Conservation (phyloP, 2,888 invertebrate genomes). For the Eulithis prunata region DNA sequence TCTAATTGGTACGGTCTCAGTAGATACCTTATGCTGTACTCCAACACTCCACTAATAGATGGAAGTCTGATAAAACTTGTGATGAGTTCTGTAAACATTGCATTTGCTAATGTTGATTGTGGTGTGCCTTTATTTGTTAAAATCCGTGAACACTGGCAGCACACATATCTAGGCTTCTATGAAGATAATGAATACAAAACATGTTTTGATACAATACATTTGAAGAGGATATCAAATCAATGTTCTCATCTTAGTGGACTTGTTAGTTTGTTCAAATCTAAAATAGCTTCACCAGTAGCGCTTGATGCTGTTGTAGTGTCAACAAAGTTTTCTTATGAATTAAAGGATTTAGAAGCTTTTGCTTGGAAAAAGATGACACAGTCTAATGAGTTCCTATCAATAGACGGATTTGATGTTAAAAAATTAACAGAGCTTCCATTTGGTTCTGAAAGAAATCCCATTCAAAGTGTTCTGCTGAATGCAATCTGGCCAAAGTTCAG, state of each 20-base stretch:
- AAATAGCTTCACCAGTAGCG: conserved; percentile 87
- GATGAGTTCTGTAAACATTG: conserved; percentile 92
- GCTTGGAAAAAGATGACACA: conserved; percentile 85
- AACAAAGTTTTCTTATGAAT: conserved; percentile 89
- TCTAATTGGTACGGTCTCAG: conserved; percentile 92
- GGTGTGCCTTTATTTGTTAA: conserved; percentile 95
- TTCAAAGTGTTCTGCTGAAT: conserved; percentile 90
- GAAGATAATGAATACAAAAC: conserved; percentile 90
- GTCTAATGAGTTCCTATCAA: conserved; percentile 76
- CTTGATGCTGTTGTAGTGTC: conserved; percentile 88
- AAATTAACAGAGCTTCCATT: conserved; percentile 88
- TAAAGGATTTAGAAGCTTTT: conserved; percentile 85
- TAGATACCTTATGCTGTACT: conserved; percentile 91
- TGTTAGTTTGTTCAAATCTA: conserved; percentile 94
- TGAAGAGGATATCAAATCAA: conserved; percentile 91
- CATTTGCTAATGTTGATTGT: conserved; percentile 91
- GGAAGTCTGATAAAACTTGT: conserved; percentile 91
- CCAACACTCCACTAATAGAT: conserved; percentile 85
- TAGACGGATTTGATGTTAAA: conserved; percentile 79
- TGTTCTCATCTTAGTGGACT: conserved; percentile 93
- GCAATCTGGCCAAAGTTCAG: conserved; percentile 94
- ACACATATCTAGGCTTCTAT: conserved; percentile 91
- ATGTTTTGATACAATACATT: conserved; percentile 95
- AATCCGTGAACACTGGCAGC: conserved; percentile 91
- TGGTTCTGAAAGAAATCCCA: conserved; percentile 92